Evolutionary conservation across 1,140 invertebrate species (phyloP).

Genomic region (Aphelenchoides fujianensis): DNA sequence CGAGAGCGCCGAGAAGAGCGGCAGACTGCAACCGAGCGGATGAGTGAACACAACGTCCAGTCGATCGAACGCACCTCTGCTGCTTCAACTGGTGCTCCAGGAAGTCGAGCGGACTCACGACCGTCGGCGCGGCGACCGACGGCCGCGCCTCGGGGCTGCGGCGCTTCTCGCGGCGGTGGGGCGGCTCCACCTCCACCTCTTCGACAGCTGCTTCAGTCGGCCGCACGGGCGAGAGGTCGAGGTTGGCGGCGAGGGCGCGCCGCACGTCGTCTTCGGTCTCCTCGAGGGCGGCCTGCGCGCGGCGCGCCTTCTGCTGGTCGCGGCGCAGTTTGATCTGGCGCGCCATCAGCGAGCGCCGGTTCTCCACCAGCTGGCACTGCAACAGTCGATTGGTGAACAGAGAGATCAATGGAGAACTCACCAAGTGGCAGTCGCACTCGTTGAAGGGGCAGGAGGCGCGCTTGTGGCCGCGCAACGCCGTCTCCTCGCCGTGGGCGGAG

Average conservation of each 20-base stretch:
- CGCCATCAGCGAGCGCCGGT: constrained; percentile 45
- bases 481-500: constrained; percentile 44
- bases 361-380: constrained; percentile 45
- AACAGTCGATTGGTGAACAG: constrained; percentile 7
- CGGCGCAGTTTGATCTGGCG: constrained; percentile 50
- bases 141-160: too few relatives aligned
- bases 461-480: constrained; percentile 47
- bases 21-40: too few relatives aligned
- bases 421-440: constrained; percentile 34
- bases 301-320: constrained; percentile 45
- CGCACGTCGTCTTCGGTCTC: constrained; percentile 11
- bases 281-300: constrained; percentile 23
- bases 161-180: too few relatives aligned
- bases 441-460: constrained; percentile 42
- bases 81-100: too few relatives aligned
- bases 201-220: too few relatives aligned
- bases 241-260: neutral
- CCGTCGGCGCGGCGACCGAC: too few relatives aligned
- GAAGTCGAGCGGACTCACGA: too few relatives aligned
- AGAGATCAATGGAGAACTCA: constrained; percentile 28
- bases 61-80: too few relatives aligned
- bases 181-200: too few relatives aligned
- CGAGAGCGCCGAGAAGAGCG: too few relatives aligned
- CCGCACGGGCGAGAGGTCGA: neutral
- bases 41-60: too few relatives aligned